phyloP scores from a whole-genome alignment of 2,888 invertebrate species.

The Teleiodes luculella region DNA sequence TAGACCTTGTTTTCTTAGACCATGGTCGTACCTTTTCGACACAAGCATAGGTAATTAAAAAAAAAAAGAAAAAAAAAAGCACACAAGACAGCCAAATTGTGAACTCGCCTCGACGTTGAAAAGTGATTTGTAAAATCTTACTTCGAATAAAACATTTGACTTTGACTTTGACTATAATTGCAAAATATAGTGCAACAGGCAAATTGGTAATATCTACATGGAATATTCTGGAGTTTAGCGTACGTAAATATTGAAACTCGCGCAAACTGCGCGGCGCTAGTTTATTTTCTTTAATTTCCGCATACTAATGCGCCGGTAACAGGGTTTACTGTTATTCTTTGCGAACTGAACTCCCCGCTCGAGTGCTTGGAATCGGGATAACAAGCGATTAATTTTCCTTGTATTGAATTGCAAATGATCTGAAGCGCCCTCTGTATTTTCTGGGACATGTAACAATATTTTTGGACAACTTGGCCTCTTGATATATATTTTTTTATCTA shows the following conservation, averaged over 20 bases:
- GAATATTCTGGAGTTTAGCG: background rate
- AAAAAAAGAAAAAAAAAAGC: no score
- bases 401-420: slow-evolving; percentile 32
- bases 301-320: slow-evolving; percentile 12
- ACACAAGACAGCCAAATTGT: no score
- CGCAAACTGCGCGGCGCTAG: background rate
- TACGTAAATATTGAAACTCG: slow-evolving; percentile 1
- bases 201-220: background rate
- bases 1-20: no score
- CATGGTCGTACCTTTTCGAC: no score
- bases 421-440: background rate
- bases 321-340: slow-evolving; percentile 18
- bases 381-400: slow-evolving; percentile 26
- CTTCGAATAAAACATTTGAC: no score
- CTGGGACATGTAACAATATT: background rate
- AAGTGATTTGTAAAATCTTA: no score
- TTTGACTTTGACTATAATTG: background rate
- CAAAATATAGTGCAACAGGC: background rate
- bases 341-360: slow-evolving; percentile 11
- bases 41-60: no score
- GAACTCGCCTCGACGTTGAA: no score
- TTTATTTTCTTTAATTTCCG: slow-evolving; percentile 15
- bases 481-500: no score
- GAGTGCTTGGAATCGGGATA: slow-evolving; percentile 11
- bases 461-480: background rate